Percentiles rank a stretch among this genome's conserved stretches.
These are phyloP conservation scores for Willowsia nigromaculata DNA, from an alignment of 2,888 invertebrate genomes.

Conservation along the genomic window DNA sequence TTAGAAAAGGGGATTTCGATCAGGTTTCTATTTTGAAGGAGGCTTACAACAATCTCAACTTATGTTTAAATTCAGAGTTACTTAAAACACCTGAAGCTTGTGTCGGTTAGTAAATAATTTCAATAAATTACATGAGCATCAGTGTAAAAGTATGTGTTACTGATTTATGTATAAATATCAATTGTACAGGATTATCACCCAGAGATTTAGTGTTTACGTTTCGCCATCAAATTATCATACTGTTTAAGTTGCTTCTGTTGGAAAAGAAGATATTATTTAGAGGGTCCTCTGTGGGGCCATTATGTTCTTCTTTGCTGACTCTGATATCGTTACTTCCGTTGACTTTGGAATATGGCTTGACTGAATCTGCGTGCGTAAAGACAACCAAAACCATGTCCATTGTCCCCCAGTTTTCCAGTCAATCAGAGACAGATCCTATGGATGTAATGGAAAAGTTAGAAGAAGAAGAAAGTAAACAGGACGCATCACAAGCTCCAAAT, in stretches of 20 bases:
- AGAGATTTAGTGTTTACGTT: constrained; percentile 90
- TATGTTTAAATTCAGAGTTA: constrained; percentile 85
- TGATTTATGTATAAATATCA: not conserved
- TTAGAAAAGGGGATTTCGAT: constrained; percentile 95
- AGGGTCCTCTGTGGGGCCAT: constrained; percentile 93
- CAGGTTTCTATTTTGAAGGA: constrained; percentile 93
- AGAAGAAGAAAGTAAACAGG: not conserved
- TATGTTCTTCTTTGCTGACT: constrained; percentile 92
- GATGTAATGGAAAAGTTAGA: constrained; percentile 8
- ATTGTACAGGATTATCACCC: constrained; percentile 88
- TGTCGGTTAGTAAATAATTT: constrained; percentile 83
- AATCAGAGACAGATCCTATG: constrained; percentile 40
- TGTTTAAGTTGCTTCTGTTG: constrained; percentile 95
- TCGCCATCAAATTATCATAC: constrained; percentile 93
- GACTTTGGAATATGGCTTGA: constrained; percentile 91
- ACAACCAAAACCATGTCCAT: constrained; percentile 87
- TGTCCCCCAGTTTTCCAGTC: constrained; percentile 84
- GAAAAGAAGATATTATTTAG: constrained; percentile 94
- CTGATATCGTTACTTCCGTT: constrained; percentile 94
- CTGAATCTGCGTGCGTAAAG: constrained; percentile 89
- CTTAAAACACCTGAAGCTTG: constrained; percentile 84
- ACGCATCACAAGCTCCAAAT: not conserved
- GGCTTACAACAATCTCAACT: constrained; percentile 94
- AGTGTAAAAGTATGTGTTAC: not conserved
- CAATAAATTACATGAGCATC: not conserved